Conservation (phyloP, 2,113 vertebrate genomes). For the Myotis davidii region DNA sequence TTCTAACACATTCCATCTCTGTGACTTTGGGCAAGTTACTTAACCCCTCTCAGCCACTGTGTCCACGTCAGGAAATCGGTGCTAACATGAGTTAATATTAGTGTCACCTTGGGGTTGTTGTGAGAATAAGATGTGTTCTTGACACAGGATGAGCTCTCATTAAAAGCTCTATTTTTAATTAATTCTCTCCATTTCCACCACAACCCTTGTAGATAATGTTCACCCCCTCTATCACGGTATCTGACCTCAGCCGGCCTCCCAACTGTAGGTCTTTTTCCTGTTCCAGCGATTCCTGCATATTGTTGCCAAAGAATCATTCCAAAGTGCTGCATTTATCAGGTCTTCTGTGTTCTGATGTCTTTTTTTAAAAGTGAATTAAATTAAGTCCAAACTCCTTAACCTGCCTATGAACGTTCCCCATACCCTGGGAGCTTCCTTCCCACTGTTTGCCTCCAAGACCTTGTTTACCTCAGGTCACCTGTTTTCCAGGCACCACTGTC, state of each 20-base stretch:
- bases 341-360: neutral
- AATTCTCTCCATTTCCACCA: neutral
- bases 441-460: neutral
- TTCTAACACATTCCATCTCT: neutral
- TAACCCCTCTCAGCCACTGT: neutral
- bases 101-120: neutral
- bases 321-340: conserved; percentile 19
- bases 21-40: neutral
- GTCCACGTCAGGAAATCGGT: neutral
- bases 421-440: neutral
- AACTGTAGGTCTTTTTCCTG: neutral
- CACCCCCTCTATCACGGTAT: neutral
- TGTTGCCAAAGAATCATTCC: conserved; percentile 10
- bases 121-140: neutral
- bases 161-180: conserved; percentile 2
- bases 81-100: neutral
- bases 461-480: neutral
- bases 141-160: neutral
- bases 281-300: neutral
- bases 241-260: neutral
- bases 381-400: conserved; percentile 14
- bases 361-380: neutral
- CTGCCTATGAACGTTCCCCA: neutral
- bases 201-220: neutral
- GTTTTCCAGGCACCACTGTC: neutral